Percentiles rank a stretch among this genome's conserved stretches.
Conservation (phyloP, 2,113 vertebrate species). For the Charina bottae region DNA sequence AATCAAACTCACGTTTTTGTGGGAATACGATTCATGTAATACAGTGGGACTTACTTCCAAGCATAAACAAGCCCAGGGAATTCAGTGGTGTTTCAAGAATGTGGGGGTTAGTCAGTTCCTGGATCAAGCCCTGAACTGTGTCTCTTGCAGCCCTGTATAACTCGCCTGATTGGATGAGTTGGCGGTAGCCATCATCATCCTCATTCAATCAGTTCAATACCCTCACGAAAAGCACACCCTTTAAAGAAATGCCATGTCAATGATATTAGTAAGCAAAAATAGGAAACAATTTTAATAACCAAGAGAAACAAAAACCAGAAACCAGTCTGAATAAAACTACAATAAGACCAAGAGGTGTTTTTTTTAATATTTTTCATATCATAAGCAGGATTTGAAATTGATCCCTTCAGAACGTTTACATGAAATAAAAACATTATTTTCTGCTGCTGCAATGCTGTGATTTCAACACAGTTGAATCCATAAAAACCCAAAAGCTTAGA, state of each 20-base stretch:
- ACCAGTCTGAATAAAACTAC: conserved; percentile 99
- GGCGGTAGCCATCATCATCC: neutral
- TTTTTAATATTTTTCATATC: conserved; percentile 91
- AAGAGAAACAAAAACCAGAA: conserved; percentile 86
- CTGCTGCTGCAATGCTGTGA: conserved; percentile 93
- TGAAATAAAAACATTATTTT: conserved; percentile 89
- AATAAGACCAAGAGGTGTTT: conserved; percentile 91
- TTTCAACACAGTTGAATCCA: conserved; percentile 99
- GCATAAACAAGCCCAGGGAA: neutral
- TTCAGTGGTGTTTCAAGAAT: neutral
- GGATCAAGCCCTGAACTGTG: neutral
- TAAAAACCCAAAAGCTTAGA: conserved; percentile 88
- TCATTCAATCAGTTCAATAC: conserved; percentile 36
- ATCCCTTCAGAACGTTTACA: conserved; percentile 94
- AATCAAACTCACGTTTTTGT: neutral
- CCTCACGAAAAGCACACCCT: conserved; percentile 66
- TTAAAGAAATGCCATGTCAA: conserved; percentile 92
- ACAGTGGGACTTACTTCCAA: neutral
- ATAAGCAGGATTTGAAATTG: conserved; percentile 99
- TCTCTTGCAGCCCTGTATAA: neutral
- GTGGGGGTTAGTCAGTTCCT: neutral
- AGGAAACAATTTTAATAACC: conserved; percentile 99
- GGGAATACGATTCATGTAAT: neutral
- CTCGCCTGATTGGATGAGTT: neutral
- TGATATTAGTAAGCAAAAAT: conserved; percentile 99